These are phyloP conservation scores for Catagonus wagneri DNA, from an alignment of 2,113 vertebrate species.

Conservation along the genomic window DNA sequence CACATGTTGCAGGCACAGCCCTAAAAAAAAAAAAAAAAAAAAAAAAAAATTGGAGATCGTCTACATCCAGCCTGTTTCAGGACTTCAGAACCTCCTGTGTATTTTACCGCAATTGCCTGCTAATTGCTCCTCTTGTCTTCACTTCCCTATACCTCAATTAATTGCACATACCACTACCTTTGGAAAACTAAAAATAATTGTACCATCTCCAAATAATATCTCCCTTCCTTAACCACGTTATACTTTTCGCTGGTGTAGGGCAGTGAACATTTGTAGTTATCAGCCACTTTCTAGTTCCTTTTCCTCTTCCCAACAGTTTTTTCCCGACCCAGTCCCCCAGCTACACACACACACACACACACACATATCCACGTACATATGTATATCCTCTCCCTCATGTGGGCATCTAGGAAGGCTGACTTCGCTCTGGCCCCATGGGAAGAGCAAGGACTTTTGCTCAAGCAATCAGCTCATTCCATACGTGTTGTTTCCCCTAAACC, in stretches of 20 bases:
- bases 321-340: background rate
- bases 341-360: background rate
- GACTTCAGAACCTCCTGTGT: background rate
- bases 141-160: background rate
- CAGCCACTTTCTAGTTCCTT: background rate
- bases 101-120: background rate
- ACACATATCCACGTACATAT: background rate
- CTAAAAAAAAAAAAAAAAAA: too few species aligned
- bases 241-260: too few species aligned
- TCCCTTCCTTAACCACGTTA: background rate
- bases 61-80: background rate
- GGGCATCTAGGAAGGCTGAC: background rate
- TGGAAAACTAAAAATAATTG: background rate
- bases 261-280: background rate
- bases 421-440: background rate
- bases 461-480: background rate
- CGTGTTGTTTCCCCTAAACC: background rate
- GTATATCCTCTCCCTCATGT: background rate
- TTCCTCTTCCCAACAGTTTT: background rate
- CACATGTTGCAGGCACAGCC: too few species aligned
- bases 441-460: background rate
- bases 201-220: background rate
- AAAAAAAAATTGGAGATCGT: too few species aligned
- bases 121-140: background rate
- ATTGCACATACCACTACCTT: background rate